Percentiles rank a stretch among this genome's conserved stretches.
These are phyloP conservation scores for Eurytoma californica DNA, from an alignment of 2,888 invertebrate genomes.

Conservation along the genomic window DNA sequence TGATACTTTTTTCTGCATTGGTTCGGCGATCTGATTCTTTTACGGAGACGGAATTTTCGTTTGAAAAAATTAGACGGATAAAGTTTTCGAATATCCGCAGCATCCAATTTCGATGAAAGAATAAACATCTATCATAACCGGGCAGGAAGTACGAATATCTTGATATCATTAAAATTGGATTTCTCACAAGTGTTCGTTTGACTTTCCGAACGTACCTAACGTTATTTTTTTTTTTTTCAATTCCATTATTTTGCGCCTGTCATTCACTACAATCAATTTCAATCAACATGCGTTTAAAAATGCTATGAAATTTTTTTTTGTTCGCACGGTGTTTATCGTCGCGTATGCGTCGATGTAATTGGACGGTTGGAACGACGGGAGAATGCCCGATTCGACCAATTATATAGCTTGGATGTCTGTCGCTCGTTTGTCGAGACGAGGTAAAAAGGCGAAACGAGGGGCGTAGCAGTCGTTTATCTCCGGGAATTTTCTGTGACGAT, in stretches of 20 bases:
- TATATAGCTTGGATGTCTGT: slow-evolving; percentile 5
- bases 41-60: slow-evolving; percentile 26
- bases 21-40: slow-evolving; percentile 19
- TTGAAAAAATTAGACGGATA: background rate
- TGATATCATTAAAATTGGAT: slow-evolving; percentile 65
- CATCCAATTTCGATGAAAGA: no score
- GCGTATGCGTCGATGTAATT: slow-evolving; percentile 38
- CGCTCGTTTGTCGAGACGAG: background rate
- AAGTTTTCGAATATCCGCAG: background rate
- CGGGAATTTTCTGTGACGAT: slow-evolving; percentile 21
- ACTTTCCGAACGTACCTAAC: slow-evolving; percentile 46
- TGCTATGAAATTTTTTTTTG: no score
- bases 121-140: slow-evolving; percentile 18
- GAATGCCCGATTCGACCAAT: slow-evolving; percentile 28
- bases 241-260: slow-evolving; percentile 43
- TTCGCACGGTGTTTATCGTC: slow-evolving; percentile 19
- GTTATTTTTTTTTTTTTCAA: slow-evolving; percentile 50
- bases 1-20: slow-evolving; percentile 28
- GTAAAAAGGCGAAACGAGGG: background rate
- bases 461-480: slow-evolving; percentile 31
- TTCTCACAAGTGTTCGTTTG: slow-evolving; percentile 57
- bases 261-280: slow-evolving; percentile 2
- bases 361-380: slow-evolving; percentile 2
- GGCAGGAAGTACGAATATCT: slow-evolving; percentile 64
- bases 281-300: no score